Base-by-base conservation (phyloP, 2,888 invertebrate species). In the Lithodes maja region DNA sequence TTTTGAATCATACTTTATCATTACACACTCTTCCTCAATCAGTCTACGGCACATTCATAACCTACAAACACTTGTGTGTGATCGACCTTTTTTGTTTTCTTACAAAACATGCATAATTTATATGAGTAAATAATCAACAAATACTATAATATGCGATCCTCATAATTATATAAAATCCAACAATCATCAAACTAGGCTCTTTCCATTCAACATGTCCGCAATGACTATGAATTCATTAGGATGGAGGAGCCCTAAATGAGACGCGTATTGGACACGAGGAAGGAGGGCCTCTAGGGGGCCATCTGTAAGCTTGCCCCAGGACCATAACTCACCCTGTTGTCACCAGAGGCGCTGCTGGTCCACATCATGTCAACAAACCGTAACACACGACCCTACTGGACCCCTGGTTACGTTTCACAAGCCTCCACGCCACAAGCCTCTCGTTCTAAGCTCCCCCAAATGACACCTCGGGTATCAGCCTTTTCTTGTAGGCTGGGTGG, bases 301-400 rank as follows among this genome's bases (percentile, higher is more conserved):
- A 86, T 86, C 85, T 86, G 78, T 86, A 86, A 77, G 77, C 49
- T 9, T 3, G 79, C 68, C 61, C 69, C 69, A 61, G 50, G 69
- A n/a, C 85, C 80, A 86, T 86, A 86, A 86, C 80, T 86, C 85
- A 86, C 80, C 85, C n/a, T 17, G 54, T 71, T 86, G 85, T 86
- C 85, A 80, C 85, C 80, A 80, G 79, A 80, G 85, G 79, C 85
- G 85, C 85, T 78, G 78, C 85, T 80, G 85, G 85, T 61, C 79
- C 85, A 80, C 85, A 86, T 86, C 85, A 80, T 86, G 85, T 86
- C 85, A 86, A 86, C 85, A 86, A 68, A 86, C 52, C 85, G 79
- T 80, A 78, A 86, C 71, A 86, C 85, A 86, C 80, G 80, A 69
- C 85, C 85, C 80, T 17, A 15, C 52, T 71, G 54, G 71, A 74